A percentile compares a stretch with the other conserved stretches of the same genome.
phyloP scores from a whole-genome alignment of 2,113 vertebrate species.

The Nematolebias whitei region DNA sequence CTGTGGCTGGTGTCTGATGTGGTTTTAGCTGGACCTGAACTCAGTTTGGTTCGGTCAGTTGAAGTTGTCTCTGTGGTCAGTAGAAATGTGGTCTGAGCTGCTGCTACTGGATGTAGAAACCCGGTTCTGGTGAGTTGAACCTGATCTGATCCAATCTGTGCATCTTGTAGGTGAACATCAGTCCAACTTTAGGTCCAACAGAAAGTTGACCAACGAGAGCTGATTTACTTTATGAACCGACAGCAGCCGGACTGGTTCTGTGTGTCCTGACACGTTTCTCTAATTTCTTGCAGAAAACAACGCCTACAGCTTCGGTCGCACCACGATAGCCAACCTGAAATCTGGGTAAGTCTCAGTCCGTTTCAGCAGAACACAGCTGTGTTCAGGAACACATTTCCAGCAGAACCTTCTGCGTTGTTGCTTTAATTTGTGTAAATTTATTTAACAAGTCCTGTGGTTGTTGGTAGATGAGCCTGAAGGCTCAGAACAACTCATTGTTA shows the following conservation, averaged over 20 bases:
- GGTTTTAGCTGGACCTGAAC: conserved; percentile 6
- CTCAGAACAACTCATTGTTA: too few species aligned
- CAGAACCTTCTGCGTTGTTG: too few species aligned
- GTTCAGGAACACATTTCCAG: too few species aligned
- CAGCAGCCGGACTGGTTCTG: not conserved
- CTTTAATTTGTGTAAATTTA: too few species aligned
- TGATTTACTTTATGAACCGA: not conserved
- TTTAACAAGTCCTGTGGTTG: too few species aligned
- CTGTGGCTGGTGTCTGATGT: conserved; percentile 18
- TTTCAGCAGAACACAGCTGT: too few species aligned
- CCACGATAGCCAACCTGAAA: conserved; percentile 96
- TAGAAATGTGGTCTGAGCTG: too few species aligned
- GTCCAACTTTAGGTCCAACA: not conserved
- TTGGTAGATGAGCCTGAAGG: too few species aligned
- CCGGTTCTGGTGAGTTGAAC: not conserved
- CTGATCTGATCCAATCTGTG: too few species aligned
- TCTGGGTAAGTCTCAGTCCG: conserved; percentile 89
- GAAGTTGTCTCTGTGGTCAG: not conserved
- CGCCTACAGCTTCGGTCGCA: conserved; percentile 96
- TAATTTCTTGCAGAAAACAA: conserved; percentile 86
- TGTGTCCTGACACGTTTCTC: not conserved
- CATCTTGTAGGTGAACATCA: not conserved
- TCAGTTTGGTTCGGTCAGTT: not conserved
- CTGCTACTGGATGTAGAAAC: not conserved
- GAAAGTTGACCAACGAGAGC: not conserved